phyloP scores from a whole-genome alignment of 2,113 vertebrate species.

The Cromileptes altivelis region DNA sequence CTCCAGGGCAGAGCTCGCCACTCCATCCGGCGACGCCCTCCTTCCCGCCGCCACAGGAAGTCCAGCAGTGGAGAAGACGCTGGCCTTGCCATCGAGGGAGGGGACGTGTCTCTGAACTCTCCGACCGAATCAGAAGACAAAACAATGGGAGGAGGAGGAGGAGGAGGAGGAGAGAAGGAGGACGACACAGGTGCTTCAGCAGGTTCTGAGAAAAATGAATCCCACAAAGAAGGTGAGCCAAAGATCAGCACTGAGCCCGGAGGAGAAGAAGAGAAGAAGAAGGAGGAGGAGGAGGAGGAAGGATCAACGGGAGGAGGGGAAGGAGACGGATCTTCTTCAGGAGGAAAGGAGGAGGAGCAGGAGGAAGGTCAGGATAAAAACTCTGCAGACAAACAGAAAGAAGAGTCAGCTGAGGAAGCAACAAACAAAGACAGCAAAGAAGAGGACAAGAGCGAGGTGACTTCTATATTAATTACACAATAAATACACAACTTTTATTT shows the following conservation, averaged over 20 bases:
- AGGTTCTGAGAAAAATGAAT: background rate
- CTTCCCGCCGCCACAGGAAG: constrained; percentile 78
- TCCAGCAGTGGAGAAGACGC: constrained; percentile 72
- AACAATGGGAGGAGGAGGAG: background rate
- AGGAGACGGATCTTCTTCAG: background rate
- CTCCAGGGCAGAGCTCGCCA: constrained; percentile 78
- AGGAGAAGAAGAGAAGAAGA: constrained; percentile 11
- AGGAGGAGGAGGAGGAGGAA: background rate
- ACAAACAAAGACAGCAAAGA: background rate
- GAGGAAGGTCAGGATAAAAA: background rate
- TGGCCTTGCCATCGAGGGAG: background rate
- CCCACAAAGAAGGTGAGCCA: constrained; percentile 1
- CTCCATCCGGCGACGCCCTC: constrained; percentile 82
- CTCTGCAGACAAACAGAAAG: background rate
- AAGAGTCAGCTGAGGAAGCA: background rate
- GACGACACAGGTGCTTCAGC: constrained; percentile 11
- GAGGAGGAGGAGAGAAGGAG: background rate
- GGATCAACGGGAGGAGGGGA: background rate
- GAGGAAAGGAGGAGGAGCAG: background rate
- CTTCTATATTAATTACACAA: too few species aligned
- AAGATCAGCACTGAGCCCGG: background rate
- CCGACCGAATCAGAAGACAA: background rate
- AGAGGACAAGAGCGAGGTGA: constrained; percentile 8
- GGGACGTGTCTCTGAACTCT: constrained; percentile 1
- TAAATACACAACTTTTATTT: too few species aligned